These are phyloP conservation scores for Zophobas morio DNA, from an alignment of 1,140 invertebrate species.

Conservation along the genomic window DNA sequence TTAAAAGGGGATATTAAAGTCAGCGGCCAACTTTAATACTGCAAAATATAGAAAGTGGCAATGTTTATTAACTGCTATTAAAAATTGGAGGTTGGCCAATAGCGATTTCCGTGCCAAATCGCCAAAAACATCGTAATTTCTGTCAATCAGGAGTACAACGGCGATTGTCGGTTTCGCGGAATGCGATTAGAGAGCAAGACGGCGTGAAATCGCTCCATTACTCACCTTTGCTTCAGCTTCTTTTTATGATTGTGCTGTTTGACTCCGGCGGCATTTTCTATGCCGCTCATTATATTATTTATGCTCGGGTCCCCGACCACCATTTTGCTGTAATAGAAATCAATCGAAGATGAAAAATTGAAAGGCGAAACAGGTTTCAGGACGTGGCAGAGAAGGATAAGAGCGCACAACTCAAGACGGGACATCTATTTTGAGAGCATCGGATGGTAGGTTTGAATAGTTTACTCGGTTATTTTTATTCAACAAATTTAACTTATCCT, in stretches of 20 bases:
- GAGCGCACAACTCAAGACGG: conserved; percentile 54
- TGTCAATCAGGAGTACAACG: conserved; percentile 29
- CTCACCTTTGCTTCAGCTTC: conserved; percentile 85
- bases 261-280: conserved; percentile 86
- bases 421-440: conserved; percentile 56
- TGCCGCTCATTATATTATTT: conserved; percentile 88
- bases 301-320: conserved; percentile 81
- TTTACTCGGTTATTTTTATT: conserved; percentile 59
- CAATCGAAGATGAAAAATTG: conserved; percentile 40
- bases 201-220: conserved; percentile 26
- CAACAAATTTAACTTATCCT: conserved; percentile 55
- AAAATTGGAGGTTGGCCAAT: conserved; percentile 25
- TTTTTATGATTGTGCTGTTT: conserved; percentile 85
- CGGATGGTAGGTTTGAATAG: conserved; percentile 55
- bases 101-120: conserved; percentile 28
- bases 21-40: conserved; percentile 19
- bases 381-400: conserved; percentile 38
- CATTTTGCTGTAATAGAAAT: conserved; percentile 73
- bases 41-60: conserved; percentile 42
- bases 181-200: background rate
- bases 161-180: background rate
- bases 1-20: conserved; percentile 25
- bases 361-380: conserved; percentile 7
- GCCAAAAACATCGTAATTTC: conserved; percentile 39
- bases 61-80: conserved; percentile 44